Conservation (phyloP, 1,140 invertebrate species). For the Aphis gossypii region DNA sequence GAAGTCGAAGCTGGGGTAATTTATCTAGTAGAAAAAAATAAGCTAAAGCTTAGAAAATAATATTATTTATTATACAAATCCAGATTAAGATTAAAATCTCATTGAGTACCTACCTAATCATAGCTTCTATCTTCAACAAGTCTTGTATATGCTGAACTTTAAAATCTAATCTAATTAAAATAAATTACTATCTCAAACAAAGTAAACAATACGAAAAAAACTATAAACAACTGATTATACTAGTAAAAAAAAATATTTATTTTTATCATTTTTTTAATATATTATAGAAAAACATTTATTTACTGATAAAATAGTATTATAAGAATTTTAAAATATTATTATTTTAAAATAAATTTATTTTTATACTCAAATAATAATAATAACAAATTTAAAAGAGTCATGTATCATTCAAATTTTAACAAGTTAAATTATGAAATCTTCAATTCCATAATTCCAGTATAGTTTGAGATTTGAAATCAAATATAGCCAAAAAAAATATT, state of each 20-base stretch:
- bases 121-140: neutral
- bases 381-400: too few relatives aligned
- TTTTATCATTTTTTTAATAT: neutral
- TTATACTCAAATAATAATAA: neutral
- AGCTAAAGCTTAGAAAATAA: neutral
- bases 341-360: neutral
- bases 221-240: neutral
- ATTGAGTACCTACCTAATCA: neutral
- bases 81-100: neutral
- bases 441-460: neutral
- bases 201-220: neutral
- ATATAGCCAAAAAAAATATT: neutral
- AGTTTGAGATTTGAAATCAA: neutral
- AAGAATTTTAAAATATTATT: neutral
- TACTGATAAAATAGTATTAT: neutral
- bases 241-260: neutral
- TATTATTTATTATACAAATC: too few relatives aligned
- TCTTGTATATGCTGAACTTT: neutral
- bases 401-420: neutral
- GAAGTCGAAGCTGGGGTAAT: neutral
- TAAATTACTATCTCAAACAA: neutral
- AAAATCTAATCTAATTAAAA: neutral
- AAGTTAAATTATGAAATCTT: neutral
- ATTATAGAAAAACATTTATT: neutral
- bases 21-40: neutral